These are phyloP conservation scores for Gorsachius goisagi DNA, from an alignment of 2,113 vertebrate species.

Conservation along the genomic window DNA sequence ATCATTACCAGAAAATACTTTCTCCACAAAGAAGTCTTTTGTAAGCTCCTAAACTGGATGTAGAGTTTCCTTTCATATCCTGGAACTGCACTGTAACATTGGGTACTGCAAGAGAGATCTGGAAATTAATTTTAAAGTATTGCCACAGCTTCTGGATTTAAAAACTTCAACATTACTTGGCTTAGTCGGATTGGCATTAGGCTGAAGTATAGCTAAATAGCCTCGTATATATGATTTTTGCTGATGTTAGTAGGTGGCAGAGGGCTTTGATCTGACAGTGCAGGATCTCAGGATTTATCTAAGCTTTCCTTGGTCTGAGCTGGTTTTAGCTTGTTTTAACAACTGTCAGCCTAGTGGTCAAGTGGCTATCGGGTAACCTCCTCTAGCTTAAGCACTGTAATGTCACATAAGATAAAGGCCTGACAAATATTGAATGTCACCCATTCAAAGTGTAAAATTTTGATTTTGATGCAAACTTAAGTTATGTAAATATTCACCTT, in stretches of 20 bases:
- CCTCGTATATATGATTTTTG: not conserved
- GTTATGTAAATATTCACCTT: not conserved
- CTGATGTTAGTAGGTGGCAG: not conserved
- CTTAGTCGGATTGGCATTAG: not conserved
- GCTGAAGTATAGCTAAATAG: not conserved
- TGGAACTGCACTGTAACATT: not conserved
- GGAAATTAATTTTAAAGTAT: not conserved
- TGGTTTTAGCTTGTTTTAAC: not conserved
- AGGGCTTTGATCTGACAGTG: not conserved
- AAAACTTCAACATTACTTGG: not conserved
- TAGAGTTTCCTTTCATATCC: not conserved
- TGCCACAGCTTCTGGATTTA: not conserved
- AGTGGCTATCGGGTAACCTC: not conserved
- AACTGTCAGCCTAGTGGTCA: not conserved
- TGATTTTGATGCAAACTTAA: not conserved
- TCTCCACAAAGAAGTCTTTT: not conserved
- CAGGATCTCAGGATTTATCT: not conserved
- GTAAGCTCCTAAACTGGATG: not conserved
- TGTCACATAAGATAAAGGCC: not conserved
- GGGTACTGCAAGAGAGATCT: not conserved
- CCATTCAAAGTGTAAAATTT: not conserved
- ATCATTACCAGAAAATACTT: not conserved
- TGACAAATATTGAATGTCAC: not conserved
- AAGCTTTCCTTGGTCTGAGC: not conserved
- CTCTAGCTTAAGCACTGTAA: not conserved